Percentiles rank a stretch among this genome's conserved stretches.
Conservation (phyloP, 2,888 invertebrate genomes). For the Pristionchus arcanus region DNA sequence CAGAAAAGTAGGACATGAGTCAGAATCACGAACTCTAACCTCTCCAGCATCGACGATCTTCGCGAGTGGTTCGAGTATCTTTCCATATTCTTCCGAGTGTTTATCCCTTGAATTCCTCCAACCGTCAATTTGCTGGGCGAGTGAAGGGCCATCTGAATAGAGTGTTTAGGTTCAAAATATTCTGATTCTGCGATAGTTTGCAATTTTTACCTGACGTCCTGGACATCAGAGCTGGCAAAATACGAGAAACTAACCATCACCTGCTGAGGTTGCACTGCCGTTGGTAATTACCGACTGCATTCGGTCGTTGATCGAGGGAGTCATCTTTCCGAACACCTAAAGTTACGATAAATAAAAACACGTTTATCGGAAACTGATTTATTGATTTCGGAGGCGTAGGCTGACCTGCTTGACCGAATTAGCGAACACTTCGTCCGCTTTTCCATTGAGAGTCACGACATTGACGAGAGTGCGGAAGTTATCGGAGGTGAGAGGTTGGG, state of each 20-base stretch:
- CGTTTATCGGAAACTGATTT: no score
- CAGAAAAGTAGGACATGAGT: neutral
- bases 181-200: neutral
- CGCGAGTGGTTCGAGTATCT: conserved; percentile 61
- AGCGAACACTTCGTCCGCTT: conserved; percentile 84
- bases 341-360: no score
- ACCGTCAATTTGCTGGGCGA: conserved; percentile 63
- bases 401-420: conserved; percentile 84
- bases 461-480: conserved; percentile 83
- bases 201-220: no score
- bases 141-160: conserved; percentile 57
- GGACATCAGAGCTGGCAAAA: no score
- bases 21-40: neutral
- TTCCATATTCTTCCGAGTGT: conserved; percentile 58
- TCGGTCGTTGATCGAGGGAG: conserved; percentile 66
- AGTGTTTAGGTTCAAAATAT: no score
- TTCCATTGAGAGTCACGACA: conserved; percentile 84
- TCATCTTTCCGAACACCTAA: conserved; percentile 70
- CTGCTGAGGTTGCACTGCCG: neutral
- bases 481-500: conserved; percentile 83
- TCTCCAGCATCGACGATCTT: conserved; percentile 50
- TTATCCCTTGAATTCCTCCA: conserved; percentile 61
- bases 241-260: neutral
- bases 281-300: conserved; percentile 65
- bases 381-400: no score